Percentiles rank a stretch among this genome's conserved stretches.
Evolutionary conservation across 2,113 vertebrate species (phyloP).

Genomic region (Esox niger): DNA sequence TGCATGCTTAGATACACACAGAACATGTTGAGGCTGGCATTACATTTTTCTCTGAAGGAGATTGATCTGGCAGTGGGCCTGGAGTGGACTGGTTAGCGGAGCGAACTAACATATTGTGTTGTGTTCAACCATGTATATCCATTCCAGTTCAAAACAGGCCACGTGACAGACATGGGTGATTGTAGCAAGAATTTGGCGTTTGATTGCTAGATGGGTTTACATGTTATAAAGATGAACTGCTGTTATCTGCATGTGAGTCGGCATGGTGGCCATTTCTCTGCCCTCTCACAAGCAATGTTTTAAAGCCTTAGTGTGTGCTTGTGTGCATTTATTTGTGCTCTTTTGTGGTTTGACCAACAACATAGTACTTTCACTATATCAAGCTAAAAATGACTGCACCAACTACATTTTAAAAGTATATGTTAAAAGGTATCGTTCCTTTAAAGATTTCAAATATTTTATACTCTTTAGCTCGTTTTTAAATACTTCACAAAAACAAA

Average conservation of each 20-base stretch:
- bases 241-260: background rate
- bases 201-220: background rate
- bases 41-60: conserved; percentile 48
- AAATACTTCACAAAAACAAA: too few relatives aligned
- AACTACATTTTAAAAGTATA: too few relatives aligned
- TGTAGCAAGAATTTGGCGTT: background rate
- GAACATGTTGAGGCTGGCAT: conserved; percentile 55
- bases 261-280: background rate
- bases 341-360: too few relatives aligned
- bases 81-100: conserved; percentile 44
- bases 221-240: background rate
- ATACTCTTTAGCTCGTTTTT: too few relatives aligned
- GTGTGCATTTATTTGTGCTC: background rate
- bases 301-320: background rate
- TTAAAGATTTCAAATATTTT: too few relatives aligned
- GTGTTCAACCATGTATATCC: conserved; percentile 31
- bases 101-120: conserved; percentile 38
- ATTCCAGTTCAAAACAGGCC: conserved; percentile 16
- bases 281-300: background rate
- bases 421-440: too few relatives aligned
- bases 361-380: too few relatives aligned
- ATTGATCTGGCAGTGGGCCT: conserved; percentile 32
- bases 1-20: background rate
- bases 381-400: too few relatives aligned
- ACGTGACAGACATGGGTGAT: background rate